phyloP scores from a whole-genome alignment of 2,113 vertebrate species.

The Cettia cetti region DNA sequence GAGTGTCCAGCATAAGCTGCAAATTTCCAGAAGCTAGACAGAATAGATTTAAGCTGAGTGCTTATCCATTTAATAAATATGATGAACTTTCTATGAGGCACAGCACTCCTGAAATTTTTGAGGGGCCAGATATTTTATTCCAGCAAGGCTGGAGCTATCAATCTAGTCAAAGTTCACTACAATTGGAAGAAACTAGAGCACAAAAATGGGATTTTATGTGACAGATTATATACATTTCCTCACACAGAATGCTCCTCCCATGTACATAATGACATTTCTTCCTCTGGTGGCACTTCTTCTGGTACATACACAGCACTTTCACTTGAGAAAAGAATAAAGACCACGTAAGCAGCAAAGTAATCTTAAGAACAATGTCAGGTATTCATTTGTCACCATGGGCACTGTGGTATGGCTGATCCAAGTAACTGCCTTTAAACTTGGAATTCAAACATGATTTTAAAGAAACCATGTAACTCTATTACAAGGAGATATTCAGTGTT shows the following conservation, averaged over 20 bases:
- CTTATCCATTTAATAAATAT: not conserved
- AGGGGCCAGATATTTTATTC: not conserved
- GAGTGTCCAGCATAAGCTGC: not conserved
- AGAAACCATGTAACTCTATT: not conserved
- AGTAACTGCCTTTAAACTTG: not conserved
- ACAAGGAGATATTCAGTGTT: not conserved
- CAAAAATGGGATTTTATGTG: not conserved
- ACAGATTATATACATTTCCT: not conserved
- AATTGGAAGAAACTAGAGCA: not conserved
- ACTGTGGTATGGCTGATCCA: not conserved
- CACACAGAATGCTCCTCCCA: not conserved
- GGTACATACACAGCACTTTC: not conserved
- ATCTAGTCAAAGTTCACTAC: not conserved
- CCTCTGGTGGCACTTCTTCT: not conserved
- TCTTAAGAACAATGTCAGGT: not conserved
- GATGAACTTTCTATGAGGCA: not conserved
- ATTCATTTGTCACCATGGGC: not conserved
- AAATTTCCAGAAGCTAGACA: not conserved
- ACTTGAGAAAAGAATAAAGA: not conserved
- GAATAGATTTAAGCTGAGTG: not conserved
- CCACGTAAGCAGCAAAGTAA: not conserved
- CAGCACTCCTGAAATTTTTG: not conserved
- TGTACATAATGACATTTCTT: not conserved
- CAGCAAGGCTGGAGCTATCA: not conserved
- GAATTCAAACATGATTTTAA: not conserved